phyloP scores from a whole-genome alignment of 1,140 invertebrate genomes.

The Elysia chlorotica region DNA sequence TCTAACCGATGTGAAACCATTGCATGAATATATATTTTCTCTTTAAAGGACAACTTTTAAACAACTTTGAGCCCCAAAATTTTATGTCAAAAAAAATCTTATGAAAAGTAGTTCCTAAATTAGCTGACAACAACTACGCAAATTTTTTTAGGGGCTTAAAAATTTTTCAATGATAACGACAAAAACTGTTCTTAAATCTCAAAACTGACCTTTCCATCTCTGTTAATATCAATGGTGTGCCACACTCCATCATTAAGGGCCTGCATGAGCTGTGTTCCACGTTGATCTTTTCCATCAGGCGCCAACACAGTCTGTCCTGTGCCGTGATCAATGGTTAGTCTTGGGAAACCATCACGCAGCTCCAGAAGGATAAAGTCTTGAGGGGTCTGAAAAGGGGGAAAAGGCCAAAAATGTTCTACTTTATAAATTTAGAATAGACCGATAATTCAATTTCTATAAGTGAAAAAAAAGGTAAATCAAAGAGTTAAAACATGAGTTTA shows the following conservation, averaged over 20 bases:
- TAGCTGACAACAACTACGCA: no score
- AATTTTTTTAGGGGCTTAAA: no score
- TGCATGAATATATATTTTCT: no score
- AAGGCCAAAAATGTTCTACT: no score
- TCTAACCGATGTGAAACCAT: no score
- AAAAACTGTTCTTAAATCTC: no score
- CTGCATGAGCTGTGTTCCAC: slow-evolving; percentile 69
- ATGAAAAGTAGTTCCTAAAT: no score
- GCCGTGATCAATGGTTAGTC: slow-evolving; percentile 91
- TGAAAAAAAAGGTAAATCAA: no score
- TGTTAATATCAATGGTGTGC: slow-evolving; percentile 94
- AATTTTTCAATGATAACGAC: no score
- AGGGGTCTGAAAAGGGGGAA: slow-evolving; percentile 19
- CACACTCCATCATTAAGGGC: slow-evolving; percentile 91
- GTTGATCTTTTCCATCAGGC: slow-evolving; percentile 68
- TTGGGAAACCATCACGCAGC: slow-evolving; percentile 85
- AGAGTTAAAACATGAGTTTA: neutral
- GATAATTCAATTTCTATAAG: neutral
- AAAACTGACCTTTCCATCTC: slow-evolving; percentile 82
- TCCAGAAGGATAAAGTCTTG: slow-evolving; percentile 92
- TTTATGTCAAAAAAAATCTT: neutral
- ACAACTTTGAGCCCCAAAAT: neutral
- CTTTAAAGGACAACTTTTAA: no score
- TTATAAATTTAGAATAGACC: neutral
- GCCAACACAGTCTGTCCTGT: slow-evolving; percentile 88